These are phyloP conservation scores for Grapholita molesta DNA, from an alignment of 1,140 invertebrate genomes.

Conservation along the genomic window DNA sequence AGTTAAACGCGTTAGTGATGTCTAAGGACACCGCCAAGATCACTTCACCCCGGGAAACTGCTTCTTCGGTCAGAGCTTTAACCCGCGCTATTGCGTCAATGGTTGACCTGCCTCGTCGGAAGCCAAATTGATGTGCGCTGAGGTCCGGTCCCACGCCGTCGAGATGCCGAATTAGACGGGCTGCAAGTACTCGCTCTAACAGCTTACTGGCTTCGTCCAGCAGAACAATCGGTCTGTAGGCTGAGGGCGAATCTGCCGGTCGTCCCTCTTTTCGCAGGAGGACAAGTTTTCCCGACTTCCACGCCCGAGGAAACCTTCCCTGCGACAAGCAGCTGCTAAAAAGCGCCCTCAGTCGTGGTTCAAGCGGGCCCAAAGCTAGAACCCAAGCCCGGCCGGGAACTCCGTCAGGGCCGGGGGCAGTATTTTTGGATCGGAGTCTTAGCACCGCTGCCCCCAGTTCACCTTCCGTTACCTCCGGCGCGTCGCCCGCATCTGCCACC, in stretches of 20 bases:
- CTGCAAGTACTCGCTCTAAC: neutral
- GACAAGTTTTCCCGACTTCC: neutral
- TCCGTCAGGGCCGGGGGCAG: neutral
- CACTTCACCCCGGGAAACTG: no score
- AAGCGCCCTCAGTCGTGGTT: neutral
- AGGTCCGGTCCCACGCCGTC: neutral
- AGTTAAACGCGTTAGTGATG: slow-evolving; percentile 25
- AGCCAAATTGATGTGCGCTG: neutral
- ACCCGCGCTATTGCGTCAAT: neutral
- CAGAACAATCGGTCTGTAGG: neutral
- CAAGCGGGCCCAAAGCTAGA: neutral
- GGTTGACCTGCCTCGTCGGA: neutral
- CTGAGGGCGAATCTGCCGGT: no score
- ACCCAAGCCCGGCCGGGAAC: no score
- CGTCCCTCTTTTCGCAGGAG: neutral
- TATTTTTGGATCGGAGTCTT: neutral
- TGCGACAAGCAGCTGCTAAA: neutral
- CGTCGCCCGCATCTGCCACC: neutral
- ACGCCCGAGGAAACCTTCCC: neutral
- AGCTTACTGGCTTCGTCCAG: neutral
- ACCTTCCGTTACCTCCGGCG: neutral
- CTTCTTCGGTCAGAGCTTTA: neutral
- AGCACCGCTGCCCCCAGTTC: neutral
- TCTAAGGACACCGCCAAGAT: slow-evolving; percentile 20
- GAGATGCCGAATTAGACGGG: neutral